These are phyloP conservation scores for Oscheius sp. DNA, from an alignment of 2,888 invertebrate species.

Conservation along the genomic window DNA sequence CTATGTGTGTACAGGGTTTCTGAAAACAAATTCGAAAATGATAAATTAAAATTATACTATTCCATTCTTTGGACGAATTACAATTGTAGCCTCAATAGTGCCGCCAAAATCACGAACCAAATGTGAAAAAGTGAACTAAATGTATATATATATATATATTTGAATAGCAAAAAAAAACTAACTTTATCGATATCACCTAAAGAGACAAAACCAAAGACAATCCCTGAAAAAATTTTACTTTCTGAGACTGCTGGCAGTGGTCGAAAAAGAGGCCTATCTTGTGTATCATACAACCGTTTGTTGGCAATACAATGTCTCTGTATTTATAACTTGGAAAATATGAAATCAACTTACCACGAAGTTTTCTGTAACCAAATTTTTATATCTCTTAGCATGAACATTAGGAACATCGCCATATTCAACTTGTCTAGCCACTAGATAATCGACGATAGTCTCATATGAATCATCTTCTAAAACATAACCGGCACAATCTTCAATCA, in stretches of 20 bases:
- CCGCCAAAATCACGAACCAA: slow-evolving; percentile 19
- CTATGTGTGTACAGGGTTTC: slow-evolving; percentile 21
- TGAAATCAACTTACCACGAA: slow-evolving; percentile 1
- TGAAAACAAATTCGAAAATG: neutral
- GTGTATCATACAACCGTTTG: neutral
- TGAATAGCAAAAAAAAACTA: no score
- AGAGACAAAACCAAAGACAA: slow-evolving; percentile 17
- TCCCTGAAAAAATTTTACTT: neutral
- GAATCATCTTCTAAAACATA: neutral
- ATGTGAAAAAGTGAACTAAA: neutral
- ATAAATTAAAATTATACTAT: neutral
- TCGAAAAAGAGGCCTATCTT: neutral
- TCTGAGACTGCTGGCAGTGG: slow-evolving; percentile 17
- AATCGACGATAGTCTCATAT: slow-evolving; percentile 14
- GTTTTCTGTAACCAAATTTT: slow-evolving; percentile 11
- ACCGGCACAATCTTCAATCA: neutral
- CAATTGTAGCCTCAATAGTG: neutral
- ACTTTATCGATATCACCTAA: slow-evolving; percentile 9
- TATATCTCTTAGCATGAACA: neutral
- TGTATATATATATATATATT: neutral
- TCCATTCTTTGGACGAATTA: neutral
- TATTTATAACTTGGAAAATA: neutral
- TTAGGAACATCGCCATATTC: slow-evolving; percentile 8
- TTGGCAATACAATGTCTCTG: slow-evolving; percentile 13
- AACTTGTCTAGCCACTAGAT: neutral